Percentiles rank a stretch among this genome's conserved stretches.
Evolutionary conservation across 2,888 invertebrate genomes (phyloP).

Genomic region (Troides aeacus): DNA sequence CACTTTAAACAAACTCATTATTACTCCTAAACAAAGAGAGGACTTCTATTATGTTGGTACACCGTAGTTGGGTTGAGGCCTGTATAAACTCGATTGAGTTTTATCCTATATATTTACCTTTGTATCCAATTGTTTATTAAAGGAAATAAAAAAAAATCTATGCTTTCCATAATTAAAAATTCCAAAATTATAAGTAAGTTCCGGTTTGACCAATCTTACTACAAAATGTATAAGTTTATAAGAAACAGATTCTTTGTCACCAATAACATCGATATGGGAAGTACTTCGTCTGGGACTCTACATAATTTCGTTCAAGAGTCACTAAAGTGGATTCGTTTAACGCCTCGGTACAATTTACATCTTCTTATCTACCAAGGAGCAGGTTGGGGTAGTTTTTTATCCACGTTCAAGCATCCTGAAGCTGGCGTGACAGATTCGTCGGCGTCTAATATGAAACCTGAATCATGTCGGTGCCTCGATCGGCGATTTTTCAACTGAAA

Average conservation of each 20-base stretch:
- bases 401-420: constrained; percentile 13
- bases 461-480: constrained; percentile 32
- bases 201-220: too few species aligned
- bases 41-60: constrained; percentile 31
- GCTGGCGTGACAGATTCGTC: constrained; percentile 33
- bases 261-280: too few species aligned
- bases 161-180: not conserved
- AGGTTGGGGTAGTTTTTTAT: constrained; percentile 46
- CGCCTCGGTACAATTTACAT: constrained; percentile 69
- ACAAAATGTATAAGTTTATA: too few species aligned
- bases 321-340: constrained; percentile 60
- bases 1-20: constrained; percentile 37
- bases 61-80: constrained; percentile 25
- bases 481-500: constrained; percentile 40
- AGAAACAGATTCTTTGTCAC: too few species aligned
- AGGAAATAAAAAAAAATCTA: not conserved
- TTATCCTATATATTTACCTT: not conserved
- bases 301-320: constrained; percentile 48
- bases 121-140: not conserved
- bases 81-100: constrained; percentile 13
- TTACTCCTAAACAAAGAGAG: constrained; percentile 40
- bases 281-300: not conserved
- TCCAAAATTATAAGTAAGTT: too few species aligned
- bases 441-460: constrained; percentile 30
- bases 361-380: constrained; percentile 63